Percentiles rank a stretch among this genome's conserved stretches.
phyloP scores from a whole-genome alignment of 2,797 vertebrate genomes.

The Acanthurus lineatus region DNA sequence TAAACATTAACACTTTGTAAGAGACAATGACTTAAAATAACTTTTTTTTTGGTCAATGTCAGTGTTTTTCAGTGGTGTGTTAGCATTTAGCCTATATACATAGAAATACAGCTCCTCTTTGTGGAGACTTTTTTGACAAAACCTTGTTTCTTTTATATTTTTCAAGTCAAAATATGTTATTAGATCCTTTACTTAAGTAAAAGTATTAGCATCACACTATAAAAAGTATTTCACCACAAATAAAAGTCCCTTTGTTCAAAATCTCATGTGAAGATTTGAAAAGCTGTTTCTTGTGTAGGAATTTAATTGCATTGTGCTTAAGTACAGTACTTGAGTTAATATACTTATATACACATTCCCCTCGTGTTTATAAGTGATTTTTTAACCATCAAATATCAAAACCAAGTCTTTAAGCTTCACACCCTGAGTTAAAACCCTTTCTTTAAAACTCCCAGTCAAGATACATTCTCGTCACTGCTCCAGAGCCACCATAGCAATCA shows the following conservation, averaged over 20 bases:
- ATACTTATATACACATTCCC: background rate
- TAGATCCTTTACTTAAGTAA: too few relatives aligned
- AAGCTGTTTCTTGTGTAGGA: too few relatives aligned
- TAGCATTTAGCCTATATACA: background rate
- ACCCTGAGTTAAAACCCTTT: background rate
- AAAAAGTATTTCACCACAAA: too few relatives aligned
- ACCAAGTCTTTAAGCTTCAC: background rate
- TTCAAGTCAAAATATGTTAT: too few relatives aligned
- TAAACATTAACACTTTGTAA: background rate
- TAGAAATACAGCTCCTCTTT: too few relatives aligned
- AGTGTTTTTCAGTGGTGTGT: too few relatives aligned
- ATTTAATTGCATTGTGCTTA: too few relatives aligned
- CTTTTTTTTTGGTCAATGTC: background rate
- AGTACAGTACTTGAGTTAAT: background rate
- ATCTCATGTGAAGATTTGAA: too few relatives aligned
- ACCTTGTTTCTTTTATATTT: too few relatives aligned
- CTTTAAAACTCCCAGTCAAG: background rate
- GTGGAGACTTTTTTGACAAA: too few relatives aligned
- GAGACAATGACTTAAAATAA: background rate
- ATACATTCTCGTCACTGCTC: background rate
- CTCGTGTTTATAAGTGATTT: background rate
- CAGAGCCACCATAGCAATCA: accelerated
- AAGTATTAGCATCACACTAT: too few relatives aligned
- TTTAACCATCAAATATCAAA: background rate
- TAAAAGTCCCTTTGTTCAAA: too few relatives aligned